Evolutionary conservation across 2,888 invertebrate species (phyloP).

Genomic region (Orthonevra nobilis): DNA sequence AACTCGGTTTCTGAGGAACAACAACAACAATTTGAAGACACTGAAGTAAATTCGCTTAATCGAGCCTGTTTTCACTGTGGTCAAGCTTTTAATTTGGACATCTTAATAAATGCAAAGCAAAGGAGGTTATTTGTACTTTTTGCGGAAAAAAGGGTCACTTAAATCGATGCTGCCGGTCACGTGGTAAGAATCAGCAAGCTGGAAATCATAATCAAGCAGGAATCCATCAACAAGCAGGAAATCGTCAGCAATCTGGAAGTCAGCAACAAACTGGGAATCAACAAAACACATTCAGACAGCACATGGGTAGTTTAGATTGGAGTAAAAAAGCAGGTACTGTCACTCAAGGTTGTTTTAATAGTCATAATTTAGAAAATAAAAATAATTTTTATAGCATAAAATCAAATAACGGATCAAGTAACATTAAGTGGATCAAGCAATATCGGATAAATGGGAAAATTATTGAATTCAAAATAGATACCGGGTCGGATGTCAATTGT

Average conservation of each 20-base stretch:
- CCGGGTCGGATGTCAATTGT: constrained; percentile 34
- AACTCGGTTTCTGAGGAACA: not conserved
- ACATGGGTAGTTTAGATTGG: constrained; percentile 2
- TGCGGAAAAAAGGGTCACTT: too few species aligned
- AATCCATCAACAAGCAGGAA: too few species aligned
- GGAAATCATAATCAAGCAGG: too few species aligned
- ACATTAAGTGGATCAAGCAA: constrained; percentile 16
- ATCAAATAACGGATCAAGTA: constrained; percentile 13
- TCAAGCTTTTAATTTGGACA: constrained; percentile 2
- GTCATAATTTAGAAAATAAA: not conserved
- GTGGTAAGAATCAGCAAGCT: too few species aligned
- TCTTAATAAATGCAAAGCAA: constrained; percentile 17
- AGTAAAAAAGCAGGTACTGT: constrained; percentile 1
- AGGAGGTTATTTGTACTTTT: constrained; percentile 4
- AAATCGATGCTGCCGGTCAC: too few species aligned
- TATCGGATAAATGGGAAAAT: not conserved
- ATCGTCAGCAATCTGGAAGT: not conserved
- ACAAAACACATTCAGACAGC: not conserved
- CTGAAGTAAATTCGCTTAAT: not conserved
- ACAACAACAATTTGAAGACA: too few species aligned
- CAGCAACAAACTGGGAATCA: not conserved
- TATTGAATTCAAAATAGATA: constrained; percentile 32
- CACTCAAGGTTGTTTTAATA: not conserved
- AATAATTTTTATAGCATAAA: constrained; percentile 2
- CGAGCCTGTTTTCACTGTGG: constrained; percentile 47